A percentile compares a stretch with the other conserved stretches of the same genome.
Evolutionary conservation across 2,888 invertebrate genomes (phyloP).

Genomic region (Polietes domitor): DNA sequence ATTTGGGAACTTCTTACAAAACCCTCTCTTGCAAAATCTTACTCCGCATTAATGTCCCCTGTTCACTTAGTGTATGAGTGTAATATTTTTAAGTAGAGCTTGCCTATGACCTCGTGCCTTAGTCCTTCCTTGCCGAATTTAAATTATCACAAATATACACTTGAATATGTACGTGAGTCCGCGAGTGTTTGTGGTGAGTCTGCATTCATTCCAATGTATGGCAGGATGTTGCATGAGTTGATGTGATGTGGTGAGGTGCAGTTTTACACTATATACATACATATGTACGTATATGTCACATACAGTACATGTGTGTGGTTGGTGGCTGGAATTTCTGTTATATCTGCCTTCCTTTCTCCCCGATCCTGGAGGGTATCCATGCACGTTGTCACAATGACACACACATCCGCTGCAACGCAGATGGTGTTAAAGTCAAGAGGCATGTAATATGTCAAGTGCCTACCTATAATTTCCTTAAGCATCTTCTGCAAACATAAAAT

Average conservation of each 20-base stretch:
- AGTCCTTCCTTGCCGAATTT: background rate
- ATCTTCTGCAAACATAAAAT: constrained; percentile 1
- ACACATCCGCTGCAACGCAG: constrained; percentile 10
- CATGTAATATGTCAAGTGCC: constrained; percentile 68
- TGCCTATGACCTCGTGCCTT: background rate
- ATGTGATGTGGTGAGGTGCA: background rate
- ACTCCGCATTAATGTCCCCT: background rate
- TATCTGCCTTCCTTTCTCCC: background rate
- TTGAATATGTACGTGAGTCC: background rate
- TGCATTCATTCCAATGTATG: background rate
- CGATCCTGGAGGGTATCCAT: background rate
- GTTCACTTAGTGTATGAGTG: background rate
- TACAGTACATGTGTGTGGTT: constrained; percentile 3
- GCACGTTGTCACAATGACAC: background rate
- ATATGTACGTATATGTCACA: too few species aligned
- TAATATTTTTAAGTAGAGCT: background rate
- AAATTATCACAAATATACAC: background rate
- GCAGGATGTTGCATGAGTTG: too few species aligned
- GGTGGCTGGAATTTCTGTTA: background rate
- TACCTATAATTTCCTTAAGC: constrained; percentile 56
- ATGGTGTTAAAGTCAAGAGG: constrained; percentile 65
- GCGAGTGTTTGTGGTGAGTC: background rate
- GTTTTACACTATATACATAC: too few species aligned
- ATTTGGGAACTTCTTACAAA: background rate
- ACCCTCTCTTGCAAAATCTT: background rate